Base-by-base conservation (phyloP, 2,113 vertebrate genomes). In the Elanoides forficatus region DNA sequence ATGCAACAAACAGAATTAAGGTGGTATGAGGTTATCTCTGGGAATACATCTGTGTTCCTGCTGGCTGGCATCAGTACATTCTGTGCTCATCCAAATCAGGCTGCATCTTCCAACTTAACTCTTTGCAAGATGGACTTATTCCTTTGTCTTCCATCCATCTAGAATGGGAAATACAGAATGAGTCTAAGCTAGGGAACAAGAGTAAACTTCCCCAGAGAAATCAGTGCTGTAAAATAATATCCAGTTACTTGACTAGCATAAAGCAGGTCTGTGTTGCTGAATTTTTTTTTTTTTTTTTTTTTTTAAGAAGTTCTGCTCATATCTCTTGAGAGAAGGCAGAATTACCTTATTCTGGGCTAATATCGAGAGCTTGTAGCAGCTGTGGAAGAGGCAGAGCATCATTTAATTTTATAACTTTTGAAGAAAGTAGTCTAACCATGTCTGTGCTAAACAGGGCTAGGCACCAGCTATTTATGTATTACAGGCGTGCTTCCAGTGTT, bases 11-110 rank as follows among this genome's bases (percentile, higher is more conserved):
- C 91, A 82, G 90, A 93, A 11, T 47, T 56, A 70, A 95, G 93
- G 96, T 97, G 88, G 36, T 80, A 34, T 34, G 91, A 96, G 94
- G 91, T 97, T 95, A 95, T 94, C 89, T 97, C 25, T 72, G 60
- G 81, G 83, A 95, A 78, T 85, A 45, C 3, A 30, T 47, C 19
- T 85, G 32, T 81, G 86, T 86, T 90, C 72, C 66, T 91, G 59
- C 71, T 90, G 75, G n/a, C 73, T 88, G 81, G 43, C 78, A 71
- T 63, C 7, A 4, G 62, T 65, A 81, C 4, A 1, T 86, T 95
- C 43, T 75, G 88, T 87, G 60, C 80, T 81, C 73, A 40, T 89
- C 86, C 56, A 87, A 4, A 72, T 6, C 15, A 34, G 42, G 27
- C 81, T 87, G 10, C 29, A 20, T 43, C 76, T 91, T 76, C 56